Evolutionary conservation across 2,113 vertebrate species (phyloP).

Genomic region (Podilymbus podiceps): DNA sequence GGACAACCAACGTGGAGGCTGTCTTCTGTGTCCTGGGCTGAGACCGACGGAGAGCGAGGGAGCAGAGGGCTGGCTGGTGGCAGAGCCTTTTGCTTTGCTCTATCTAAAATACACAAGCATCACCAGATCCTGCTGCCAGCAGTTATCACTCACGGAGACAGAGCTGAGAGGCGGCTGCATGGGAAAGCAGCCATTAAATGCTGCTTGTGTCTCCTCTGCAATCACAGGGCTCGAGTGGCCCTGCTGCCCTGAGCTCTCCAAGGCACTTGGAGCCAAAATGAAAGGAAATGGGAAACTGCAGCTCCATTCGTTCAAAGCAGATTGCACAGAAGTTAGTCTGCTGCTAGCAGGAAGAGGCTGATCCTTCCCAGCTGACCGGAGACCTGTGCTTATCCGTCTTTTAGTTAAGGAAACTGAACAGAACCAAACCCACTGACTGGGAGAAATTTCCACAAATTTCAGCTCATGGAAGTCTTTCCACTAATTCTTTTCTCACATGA

Average conservation of each 20-base stretch:
- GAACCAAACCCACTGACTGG: background rate
- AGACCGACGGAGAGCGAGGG: background rate
- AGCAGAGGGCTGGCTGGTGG: background rate
- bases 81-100: background rate
- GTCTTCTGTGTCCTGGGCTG: background rate
- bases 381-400: background rate
- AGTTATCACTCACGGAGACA: fast-evolving
- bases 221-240: background rate
- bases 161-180: background rate
- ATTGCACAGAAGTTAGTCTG: background rate
- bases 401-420: background rate
- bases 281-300: background rate
- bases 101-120: background rate
- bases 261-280: background rate
- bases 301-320: background rate
- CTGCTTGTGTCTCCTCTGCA: background rate
- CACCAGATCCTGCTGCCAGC: background rate
- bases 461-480: background rate
- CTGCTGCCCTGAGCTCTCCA: background rate
- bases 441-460: background rate
- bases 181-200: background rate
- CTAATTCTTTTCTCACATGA: background rate
- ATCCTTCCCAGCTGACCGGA: background rate
- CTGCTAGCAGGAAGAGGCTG: background rate
- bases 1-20: background rate